Percentiles rank a stretch among this genome's conserved stretches.
These are phyloP conservation scores for Pseudois nayaur DNA, from an alignment of 2,113 vertebrate genomes.

Conservation along the genomic window DNA sequence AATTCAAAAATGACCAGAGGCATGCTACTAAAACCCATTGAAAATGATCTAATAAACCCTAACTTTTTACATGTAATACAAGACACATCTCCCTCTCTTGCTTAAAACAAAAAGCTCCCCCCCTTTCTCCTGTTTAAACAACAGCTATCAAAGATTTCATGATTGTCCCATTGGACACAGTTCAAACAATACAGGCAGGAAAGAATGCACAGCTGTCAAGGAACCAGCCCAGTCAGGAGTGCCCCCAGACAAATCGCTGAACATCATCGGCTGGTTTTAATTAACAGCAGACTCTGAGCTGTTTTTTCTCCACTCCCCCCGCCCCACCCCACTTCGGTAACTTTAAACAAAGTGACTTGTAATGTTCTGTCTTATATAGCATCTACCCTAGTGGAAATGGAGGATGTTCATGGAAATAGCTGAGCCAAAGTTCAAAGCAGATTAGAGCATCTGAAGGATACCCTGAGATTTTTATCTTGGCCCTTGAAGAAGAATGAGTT, in stretches of 20 bases:
- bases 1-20: slow-evolving; percentile 58
- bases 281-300: slow-evolving; percentile 74
- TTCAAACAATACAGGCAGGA: slow-evolving; percentile 78
- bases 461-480: slow-evolving; percentile 67
- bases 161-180: slow-evolving; percentile 72
- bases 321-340: neutral
- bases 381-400: slow-evolving; percentile 63
- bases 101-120: slow-evolving; percentile 34
- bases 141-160: slow-evolving; percentile 68
- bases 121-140: slow-evolving; percentile 50
- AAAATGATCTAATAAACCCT: slow-evolving; percentile 38
- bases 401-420: slow-evolving; percentile 55
- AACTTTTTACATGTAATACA: slow-evolving; percentile 42
- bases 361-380: slow-evolving; percentile 60
- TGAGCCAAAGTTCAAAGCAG: slow-evolving; percentile 69
- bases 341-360: slow-evolving; percentile 72
- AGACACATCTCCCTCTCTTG: slow-evolving; percentile 31
- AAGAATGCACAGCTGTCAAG: slow-evolving; percentile 80
- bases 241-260: slow-evolving; percentile 77
- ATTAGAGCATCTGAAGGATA: slow-evolving; percentile 56
- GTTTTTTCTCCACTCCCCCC: neutral
- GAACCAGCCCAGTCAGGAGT: slow-evolving; percentile 68
- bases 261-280: slow-evolving; percentile 76
- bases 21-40: slow-evolving; percentile 5
- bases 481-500: slow-evolving; percentile 9